Evolutionary conservation across 2,797 vertebrate species (phyloP), one percentile per base, ranked within the genome.

Genomic region (Enteromius anoplus): DNA sequence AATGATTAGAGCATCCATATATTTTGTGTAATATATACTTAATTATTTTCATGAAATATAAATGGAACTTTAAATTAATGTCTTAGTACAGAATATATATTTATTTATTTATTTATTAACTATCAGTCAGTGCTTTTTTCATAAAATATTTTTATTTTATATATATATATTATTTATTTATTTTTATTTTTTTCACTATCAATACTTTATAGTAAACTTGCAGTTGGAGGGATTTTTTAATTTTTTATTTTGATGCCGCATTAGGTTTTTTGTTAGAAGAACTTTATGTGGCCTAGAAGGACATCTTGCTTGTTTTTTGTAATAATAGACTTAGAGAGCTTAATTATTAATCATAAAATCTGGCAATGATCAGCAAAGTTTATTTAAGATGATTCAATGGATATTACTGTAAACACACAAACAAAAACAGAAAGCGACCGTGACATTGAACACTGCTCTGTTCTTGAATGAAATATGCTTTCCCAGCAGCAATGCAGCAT

Each of bases 391-490:
- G 70, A 51, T 32, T 72, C 26, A 51, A 1, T 34, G 12, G 19
- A 23, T 73, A 73, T 73, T 68, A 26, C 23, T 76, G 55, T 73
- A 40, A 8, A 73, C 29, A 53, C 1, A 7, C 6, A 34, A 37
- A 53, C 9, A 23, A 8, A 73, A 26, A 45, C 5, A 34, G 40
- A 64, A 49, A 78, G 60, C 71, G 65, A 76, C 62, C 11, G 53
- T 87, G 85, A 85, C 79, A 80, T 42, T 88, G 65, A 89, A 85
- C 21, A 1, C 34, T 17, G 2, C 42, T n/a, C 69, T 66, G 69
- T 60, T 78, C 76, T 29, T 23, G 55, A 86, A 65, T 75, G 64
- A 60, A 87, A 88, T 82, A 72, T 42, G 42, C 78, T 40, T 81
- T 85, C 64, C 73, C 58, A 71, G 58, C 66, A 47, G 32, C 82